Percentiles rank a stretch among this genome's conserved stretches.
phyloP scores from a whole-genome alignment of 2,113 vertebrate genomes.

The Boleophthalmus pectinirostris region DNA sequence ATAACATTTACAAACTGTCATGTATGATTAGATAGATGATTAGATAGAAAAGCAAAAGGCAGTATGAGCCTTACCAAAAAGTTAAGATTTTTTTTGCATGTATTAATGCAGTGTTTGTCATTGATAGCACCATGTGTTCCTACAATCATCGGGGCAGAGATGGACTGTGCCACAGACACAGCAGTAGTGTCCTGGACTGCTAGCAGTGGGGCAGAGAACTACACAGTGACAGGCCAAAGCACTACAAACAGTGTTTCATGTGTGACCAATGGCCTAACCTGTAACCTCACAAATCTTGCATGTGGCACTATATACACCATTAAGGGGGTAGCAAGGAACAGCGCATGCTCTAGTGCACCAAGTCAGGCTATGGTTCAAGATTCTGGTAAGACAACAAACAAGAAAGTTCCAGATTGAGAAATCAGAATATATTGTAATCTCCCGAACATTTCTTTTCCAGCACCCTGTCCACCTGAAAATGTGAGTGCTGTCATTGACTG shows the following conservation, averaged over 20 bases:
- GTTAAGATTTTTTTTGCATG: not conserved
- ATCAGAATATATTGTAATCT: not conserved
- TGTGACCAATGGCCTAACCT: not conserved
- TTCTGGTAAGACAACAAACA: not conserved
- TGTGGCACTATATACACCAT: not conserved
- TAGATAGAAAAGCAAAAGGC: not conserved
- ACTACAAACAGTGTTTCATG: not conserved
- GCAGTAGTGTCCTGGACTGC: not conserved
- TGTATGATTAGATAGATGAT: not conserved
- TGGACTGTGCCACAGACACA: not conserved
- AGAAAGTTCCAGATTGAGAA: not conserved
- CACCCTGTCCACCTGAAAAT: slow-evolving; percentile 63
- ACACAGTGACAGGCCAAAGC: not conserved
- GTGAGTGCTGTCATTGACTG: slow-evolving; percentile 62
- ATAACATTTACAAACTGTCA: not conserved
- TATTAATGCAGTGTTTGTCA: not conserved
- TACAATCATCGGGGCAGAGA: not conserved
- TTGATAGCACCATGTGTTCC: not conserved
- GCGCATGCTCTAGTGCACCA: not conserved
- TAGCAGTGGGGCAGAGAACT: not conserved
- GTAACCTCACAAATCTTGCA: not conserved
- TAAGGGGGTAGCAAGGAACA: not conserved
- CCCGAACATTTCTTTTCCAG: slow-evolving; percentile 33
- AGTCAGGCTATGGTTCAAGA: not conserved
- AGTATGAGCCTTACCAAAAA: not conserved